Conservation (phyloP, 2,888 invertebrate species). For the Octonoba sinensis region DNA sequence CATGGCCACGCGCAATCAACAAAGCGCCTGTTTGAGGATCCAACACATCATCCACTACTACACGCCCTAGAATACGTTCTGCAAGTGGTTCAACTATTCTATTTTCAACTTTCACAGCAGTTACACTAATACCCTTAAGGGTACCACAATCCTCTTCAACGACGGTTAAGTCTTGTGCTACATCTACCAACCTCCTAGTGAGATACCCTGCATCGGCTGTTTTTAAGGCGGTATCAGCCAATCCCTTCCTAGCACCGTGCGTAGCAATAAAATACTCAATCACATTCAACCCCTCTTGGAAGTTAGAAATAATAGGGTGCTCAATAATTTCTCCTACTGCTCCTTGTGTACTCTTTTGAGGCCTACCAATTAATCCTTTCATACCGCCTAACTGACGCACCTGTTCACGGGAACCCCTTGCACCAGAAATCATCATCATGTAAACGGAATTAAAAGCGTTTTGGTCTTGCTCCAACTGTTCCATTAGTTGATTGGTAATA, state of each 20-base stretch:
- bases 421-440: conserved; percentile 3
- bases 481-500: too few species aligned
- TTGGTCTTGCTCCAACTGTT: too few species aligned
- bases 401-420: not conserved
- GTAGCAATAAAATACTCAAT: conserved; percentile 60
- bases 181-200: conserved; percentile 62
- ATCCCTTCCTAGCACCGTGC: conserved; percentile 65
- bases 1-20: not conserved
- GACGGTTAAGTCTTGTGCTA: conserved; percentile 46
- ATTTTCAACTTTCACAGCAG: not conserved
- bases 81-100: not conserved
- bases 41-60: not conserved
- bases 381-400: not conserved
- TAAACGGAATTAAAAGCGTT: too few species aligned
- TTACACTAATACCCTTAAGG: not conserved
- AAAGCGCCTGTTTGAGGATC: not conserved
- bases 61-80: not conserved
- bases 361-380: not conserved
- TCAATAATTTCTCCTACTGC: conserved; percentile 64
- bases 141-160: conserved; percentile 45
- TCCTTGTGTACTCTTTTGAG: too few species aligned
- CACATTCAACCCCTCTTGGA: conserved; percentile 59
- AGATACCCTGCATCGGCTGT: conserved; percentile 65
- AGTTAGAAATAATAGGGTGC: conserved; percentile 63
- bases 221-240: conserved; percentile 65